These are phyloP conservation scores for Microctenopoma lineatum DNA, from an alignment of 2,797 vertebrate genomes.

Conservation along the genomic window DNA sequence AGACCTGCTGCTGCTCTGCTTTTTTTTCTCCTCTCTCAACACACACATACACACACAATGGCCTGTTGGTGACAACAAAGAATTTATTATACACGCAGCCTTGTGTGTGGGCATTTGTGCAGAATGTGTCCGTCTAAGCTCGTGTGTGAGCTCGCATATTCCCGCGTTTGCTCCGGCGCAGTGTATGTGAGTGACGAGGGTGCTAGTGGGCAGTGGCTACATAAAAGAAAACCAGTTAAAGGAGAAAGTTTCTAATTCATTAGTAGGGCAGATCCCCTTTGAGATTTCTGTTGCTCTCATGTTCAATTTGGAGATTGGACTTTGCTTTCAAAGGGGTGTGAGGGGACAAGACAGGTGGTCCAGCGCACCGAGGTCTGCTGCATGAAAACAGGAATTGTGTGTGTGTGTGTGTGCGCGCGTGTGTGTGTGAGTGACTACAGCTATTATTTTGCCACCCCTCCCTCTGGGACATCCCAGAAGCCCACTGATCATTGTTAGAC, in stretches of 20 bases:
- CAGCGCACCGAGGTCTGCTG: constrained; percentile 53
- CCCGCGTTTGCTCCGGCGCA: constrained; percentile 10
- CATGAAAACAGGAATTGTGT: constrained; percentile 39
- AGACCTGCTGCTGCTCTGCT: constrained; percentile 72
- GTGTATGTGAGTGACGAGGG: constrained; percentile 12
- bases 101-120: constrained; percentile 39
- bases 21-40: constrained; percentile 23
- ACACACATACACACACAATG: constrained; percentile 45
- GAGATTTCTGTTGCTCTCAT: constrained; percentile 74
- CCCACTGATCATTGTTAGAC: constrained; percentile 83
- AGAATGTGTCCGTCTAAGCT: constrained; percentile 17
- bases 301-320: constrained; percentile 85
- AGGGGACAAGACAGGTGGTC: constrained; percentile 71
- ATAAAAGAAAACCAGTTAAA: constrained; percentile 73
- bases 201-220: constrained; percentile 27
- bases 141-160: neutral
- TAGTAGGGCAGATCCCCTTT: constrained; percentile 69
- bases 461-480: constrained; percentile 78
- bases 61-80: constrained; percentile 69
- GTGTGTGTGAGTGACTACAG: constrained; percentile 67
- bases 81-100: constrained; percentile 76
- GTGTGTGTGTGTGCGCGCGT: constrained; percentile 33
- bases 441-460: constrained; percentile 83
- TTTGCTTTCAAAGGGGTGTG: constrained; percentile 75
- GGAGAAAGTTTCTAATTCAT: constrained; percentile 83